Conservation (phyloP, 1,140 invertebrate species). For the Drosophila melanogaster region Release_6_plus_ISO1_MT NC_004354.4:19157501-19158000, state of each 20-base stretch:
- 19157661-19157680: slow-evolving; percentile 21
- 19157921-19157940: slow-evolving; percentile 50
- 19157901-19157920: slow-evolving; percentile 6
- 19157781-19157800: slow-evolving; percentile 54
- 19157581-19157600: background rate
- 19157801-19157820: slow-evolving; percentile 30
- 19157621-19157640: no score
- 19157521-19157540: no score
- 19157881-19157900: slow-evolving; percentile 4
- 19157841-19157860: background rate
- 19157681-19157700: slow-evolving; percentile 13
- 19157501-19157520: no score
- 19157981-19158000: background rate
- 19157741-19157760: slow-evolving; percentile 26
- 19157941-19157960: slow-evolving; percentile 23
- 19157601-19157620: background rate
- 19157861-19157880: slow-evolving; percentile 21
- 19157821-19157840: slow-evolving; percentile 39
- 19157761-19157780: slow-evolving; percentile 43
- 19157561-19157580: no score
- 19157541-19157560: no score
- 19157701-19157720: background rate
- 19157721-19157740: slow-evolving; percentile 11
- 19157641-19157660: slow-evolving; percentile 65
- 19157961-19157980: slow-evolving; percentile 15